Evolutionary conservation across 1,140 invertebrate genomes (phyloP).

Genomic region (Diabrotica undecimpunctata): DNA sequence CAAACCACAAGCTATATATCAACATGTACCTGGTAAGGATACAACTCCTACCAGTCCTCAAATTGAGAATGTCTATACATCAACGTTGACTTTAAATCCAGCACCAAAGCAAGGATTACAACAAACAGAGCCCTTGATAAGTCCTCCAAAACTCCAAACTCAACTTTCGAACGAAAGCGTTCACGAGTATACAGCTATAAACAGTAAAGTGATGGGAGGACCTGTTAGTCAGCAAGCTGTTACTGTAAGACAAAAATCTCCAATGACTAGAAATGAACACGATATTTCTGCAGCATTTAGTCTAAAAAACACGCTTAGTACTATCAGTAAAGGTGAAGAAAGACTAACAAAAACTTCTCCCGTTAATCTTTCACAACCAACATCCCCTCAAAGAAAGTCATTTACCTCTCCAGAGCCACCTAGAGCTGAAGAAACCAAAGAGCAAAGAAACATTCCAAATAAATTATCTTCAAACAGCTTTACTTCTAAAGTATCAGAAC

Average conservation of each 20-base stretch:
- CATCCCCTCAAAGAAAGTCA: background rate
- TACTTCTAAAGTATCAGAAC: slow-evolving; percentile 26
- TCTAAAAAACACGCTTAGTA: slow-evolving; percentile 52
- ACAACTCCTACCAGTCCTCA: background rate
- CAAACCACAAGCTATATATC: slow-evolving; percentile 19
- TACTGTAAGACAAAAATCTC: slow-evolving; percentile 52
- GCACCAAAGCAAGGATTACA: slow-evolving; percentile 3
- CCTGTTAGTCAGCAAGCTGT: slow-evolving; percentile 60
- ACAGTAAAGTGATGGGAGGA: slow-evolving; percentile 61
- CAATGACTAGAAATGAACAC: slow-evolving; percentile 47
- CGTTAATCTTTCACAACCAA: background rate
- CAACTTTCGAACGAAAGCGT: slow-evolving; percentile 36
- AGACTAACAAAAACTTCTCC: slow-evolving; percentile 4
- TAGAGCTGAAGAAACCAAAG: background rate
- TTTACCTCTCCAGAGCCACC: background rate
- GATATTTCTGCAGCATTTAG: slow-evolving; percentile 51
- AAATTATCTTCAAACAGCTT: slow-evolving; percentile 25
- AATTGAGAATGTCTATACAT: slow-evolving; percentile 26
- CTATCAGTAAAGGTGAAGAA: slow-evolving; percentile 29
- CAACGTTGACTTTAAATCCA: slow-evolving; percentile 31
- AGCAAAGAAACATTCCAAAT: background rate
- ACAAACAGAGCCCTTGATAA: slow-evolving; percentile 19
- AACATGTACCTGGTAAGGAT: slow-evolving; percentile 22
- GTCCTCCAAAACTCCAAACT: slow-evolving; percentile 26
- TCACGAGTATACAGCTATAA: slow-evolving; percentile 51